Percentiles rank a stretch among this genome's conserved stretches.
phyloP scores from a whole-genome alignment of 2,113 vertebrate genomes.

The Opisthocomus hoazin region DNA sequence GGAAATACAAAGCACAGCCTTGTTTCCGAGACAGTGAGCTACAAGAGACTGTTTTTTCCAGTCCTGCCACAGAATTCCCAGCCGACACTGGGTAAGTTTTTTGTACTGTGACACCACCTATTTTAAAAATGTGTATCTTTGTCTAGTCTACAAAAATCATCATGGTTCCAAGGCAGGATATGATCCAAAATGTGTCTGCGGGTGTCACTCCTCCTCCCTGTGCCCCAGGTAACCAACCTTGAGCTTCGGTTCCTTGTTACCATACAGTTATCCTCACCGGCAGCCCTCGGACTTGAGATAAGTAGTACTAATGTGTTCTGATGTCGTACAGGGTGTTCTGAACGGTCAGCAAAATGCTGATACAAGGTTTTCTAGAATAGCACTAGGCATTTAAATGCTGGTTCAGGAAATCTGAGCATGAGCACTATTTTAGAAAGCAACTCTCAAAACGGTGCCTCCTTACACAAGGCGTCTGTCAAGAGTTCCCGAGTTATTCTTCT shows the following conservation, averaged over 20 bases:
- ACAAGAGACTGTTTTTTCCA: not conserved
- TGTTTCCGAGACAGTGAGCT: not conserved
- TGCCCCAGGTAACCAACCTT: not conserved
- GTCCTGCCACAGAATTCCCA: not conserved
- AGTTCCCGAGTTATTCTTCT: not conserved
- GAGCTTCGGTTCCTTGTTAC: not conserved
- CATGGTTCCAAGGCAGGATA: not conserved
- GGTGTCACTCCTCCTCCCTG: not conserved
- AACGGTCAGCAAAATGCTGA: slow-evolving; percentile 16
- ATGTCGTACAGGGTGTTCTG: not conserved
- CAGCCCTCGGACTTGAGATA: not conserved
- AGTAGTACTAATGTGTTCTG: not conserved
- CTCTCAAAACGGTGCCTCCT: not conserved
- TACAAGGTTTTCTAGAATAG: not conserved
- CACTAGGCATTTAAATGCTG: not conserved
- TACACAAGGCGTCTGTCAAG: not conserved
- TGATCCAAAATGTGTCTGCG: not conserved
- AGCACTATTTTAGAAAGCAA: not conserved
- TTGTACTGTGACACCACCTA: not conserved
- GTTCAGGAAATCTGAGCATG: not conserved
- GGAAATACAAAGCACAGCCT: not conserved
- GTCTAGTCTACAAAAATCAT: not conserved
- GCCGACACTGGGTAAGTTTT: not conserved
- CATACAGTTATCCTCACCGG: not conserved
- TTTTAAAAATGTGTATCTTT: not conserved